These are phyloP conservation scores for Eilema sororculum DNA, from an alignment of 2,888 invertebrate genomes.

Conservation along the genomic window DNA sequence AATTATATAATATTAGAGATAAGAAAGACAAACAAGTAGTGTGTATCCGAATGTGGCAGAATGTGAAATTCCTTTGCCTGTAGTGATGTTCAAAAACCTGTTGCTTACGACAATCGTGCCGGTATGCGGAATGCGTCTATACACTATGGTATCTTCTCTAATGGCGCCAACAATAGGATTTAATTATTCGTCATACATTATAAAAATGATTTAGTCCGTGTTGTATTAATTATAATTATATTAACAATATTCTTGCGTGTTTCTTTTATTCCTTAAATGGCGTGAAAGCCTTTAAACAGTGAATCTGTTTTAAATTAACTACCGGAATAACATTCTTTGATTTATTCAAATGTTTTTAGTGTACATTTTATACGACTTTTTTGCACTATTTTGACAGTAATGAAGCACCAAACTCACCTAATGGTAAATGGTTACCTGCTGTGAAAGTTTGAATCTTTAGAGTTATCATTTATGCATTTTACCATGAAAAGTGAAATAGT, in stretches of 20 bases:
- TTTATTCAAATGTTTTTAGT: not conserved
- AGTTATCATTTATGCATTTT: not conserved
- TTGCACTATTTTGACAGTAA: not conserved
- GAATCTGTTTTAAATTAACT: not conserved
- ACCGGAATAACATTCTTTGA: not conserved
- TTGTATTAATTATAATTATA: constrained; percentile 34
- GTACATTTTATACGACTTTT: not conserved
- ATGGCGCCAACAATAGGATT: constrained; percentile 64
- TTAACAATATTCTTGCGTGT: constrained; percentile 24
- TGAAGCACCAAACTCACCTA: not conserved
- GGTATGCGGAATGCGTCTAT: constrained; percentile 54
- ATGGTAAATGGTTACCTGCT: too few species aligned
- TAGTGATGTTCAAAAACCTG: constrained; percentile 55
- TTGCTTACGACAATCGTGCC: constrained; percentile 55
- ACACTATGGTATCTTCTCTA: constrained; percentile 59
- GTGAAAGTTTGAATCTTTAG: too few species aligned
- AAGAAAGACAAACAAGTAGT: constrained; percentile 43
- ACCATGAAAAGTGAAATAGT: too few species aligned
- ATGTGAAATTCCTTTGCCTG: constrained; percentile 47
- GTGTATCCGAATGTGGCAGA: constrained; percentile 50
- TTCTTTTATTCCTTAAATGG: constrained; percentile 26
- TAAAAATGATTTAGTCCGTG: constrained; percentile 36
- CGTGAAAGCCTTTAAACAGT: constrained; percentile 35
- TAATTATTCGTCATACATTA: constrained; percentile 63
- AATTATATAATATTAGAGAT: constrained; percentile 3